phyloP scores from a whole-genome alignment of 2,113 vertebrate species.

The Urocynchramus pylzowi region DNA sequence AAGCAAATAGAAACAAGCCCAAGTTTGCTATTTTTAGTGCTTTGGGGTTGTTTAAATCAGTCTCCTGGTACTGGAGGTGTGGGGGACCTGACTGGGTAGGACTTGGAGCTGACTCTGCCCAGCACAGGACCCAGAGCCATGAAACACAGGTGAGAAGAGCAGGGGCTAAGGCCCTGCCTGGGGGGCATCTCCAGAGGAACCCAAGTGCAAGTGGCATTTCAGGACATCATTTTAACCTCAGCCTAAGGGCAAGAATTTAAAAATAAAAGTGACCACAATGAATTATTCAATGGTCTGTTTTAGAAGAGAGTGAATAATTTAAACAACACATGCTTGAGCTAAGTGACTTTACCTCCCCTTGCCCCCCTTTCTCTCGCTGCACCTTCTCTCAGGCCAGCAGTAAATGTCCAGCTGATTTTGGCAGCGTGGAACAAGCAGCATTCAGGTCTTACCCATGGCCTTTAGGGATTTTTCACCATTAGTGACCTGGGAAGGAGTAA shows the following conservation, averaged over 20 bases:
- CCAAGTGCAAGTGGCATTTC: background rate
- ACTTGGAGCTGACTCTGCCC: background rate
- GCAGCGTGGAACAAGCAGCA: background rate
- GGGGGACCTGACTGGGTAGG: background rate
- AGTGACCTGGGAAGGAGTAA: background rate
- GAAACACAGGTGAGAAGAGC: background rate
- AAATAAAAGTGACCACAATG: background rate
- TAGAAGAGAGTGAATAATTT: conserved; percentile 30
- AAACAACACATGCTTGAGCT: background rate
- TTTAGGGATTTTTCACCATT: background rate
- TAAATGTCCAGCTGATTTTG: background rate
- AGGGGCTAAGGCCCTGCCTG: background rate
- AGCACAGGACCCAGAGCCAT: background rate
- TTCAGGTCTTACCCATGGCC: background rate
- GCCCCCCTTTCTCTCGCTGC: background rate
- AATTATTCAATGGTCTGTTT: conserved; percentile 7
- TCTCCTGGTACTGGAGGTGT: background rate
- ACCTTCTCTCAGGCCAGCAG: background rate
- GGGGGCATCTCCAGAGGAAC: background rate
- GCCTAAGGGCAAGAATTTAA: background rate
- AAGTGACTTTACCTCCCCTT: background rate
- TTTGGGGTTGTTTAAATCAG: background rate
- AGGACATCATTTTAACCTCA: background rate
- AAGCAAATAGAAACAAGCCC: background rate
- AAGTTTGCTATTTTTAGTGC: background rate